These are phyloP conservation scores for Loxodonta africana DNA, from an alignment of 2,113 vertebrate species.

Conservation along the genomic window DNA sequence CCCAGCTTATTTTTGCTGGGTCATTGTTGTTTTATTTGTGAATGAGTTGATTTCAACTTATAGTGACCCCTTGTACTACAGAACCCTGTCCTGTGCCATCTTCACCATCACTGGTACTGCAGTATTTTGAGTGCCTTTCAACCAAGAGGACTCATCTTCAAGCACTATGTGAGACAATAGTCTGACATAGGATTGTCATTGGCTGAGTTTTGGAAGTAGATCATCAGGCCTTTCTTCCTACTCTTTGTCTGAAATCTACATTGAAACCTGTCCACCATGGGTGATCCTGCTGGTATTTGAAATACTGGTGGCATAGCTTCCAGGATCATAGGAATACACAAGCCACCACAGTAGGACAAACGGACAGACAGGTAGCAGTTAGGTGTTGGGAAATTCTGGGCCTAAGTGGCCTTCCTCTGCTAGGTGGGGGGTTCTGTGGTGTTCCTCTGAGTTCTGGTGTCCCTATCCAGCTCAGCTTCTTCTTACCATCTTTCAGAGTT, in stretches of 20 bases:
- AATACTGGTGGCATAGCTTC: not conserved
- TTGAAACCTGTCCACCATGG: not conserved
- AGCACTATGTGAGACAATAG: too few species aligned
- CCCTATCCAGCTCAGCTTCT: not conserved
- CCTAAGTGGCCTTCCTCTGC: not conserved
- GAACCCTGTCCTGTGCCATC: not conserved
- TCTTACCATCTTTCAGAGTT: not conserved
- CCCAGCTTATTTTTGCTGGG: not conserved
- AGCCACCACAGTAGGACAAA: not conserved
- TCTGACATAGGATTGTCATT: not conserved
- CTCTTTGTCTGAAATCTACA: not conserved
- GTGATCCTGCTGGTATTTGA: not conserved
- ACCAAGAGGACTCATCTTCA: not conserved
- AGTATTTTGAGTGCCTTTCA: not conserved
- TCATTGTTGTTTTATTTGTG: not conserved
- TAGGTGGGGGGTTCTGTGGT: not conserved
- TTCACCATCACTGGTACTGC: too few species aligned
- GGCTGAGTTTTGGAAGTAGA: not conserved
- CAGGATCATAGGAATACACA: not conserved
- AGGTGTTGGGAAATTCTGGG: not conserved
- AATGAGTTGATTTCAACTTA: too few species aligned
- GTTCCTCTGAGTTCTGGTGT: not conserved
- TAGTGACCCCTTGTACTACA: not conserved
- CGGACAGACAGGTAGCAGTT: not conserved
- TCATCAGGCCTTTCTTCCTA: not conserved